Conservation (phyloP, 2,888 invertebrate species). For the Sinelater perroti region DNA sequence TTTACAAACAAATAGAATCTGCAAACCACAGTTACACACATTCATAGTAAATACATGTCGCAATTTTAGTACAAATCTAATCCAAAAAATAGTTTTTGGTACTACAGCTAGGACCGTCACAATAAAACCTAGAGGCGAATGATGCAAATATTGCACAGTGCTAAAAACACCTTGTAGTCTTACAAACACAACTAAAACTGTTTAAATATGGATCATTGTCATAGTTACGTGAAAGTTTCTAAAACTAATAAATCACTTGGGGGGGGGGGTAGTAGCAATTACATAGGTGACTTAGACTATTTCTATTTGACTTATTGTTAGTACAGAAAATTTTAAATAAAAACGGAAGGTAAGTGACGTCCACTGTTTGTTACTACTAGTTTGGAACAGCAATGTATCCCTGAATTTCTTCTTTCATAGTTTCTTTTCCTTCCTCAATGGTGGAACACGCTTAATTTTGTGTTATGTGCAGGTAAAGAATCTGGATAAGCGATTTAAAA, state of each 20-base stretch:
- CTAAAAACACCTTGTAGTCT: neutral
- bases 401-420: no score
- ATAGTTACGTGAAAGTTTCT: no score
- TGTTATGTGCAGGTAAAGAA: constrained; percentile 76
- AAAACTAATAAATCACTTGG: no score
- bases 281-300: no score
- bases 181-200: neutral
- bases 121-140: no score
- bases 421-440: no score
- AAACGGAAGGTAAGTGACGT: neutral
- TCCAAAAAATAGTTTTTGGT: neutral
- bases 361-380: neutral
- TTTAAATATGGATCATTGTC: no score
- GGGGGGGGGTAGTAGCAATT: no score
- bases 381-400: neutral
- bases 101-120: neutral
- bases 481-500: constrained; percentile 69
- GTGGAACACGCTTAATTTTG: no score
- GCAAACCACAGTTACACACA: constrained; percentile 22
- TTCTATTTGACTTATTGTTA: no score
- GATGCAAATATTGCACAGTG: no score
- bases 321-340: neutral
- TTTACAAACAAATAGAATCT: constrained; percentile 22
- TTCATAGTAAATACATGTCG: constrained; percentile 17
- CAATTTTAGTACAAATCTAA: constrained; percentile 5